Conservation (phyloP, 2,888 invertebrate genomes). For the Drosophila mulleri region DNA sequence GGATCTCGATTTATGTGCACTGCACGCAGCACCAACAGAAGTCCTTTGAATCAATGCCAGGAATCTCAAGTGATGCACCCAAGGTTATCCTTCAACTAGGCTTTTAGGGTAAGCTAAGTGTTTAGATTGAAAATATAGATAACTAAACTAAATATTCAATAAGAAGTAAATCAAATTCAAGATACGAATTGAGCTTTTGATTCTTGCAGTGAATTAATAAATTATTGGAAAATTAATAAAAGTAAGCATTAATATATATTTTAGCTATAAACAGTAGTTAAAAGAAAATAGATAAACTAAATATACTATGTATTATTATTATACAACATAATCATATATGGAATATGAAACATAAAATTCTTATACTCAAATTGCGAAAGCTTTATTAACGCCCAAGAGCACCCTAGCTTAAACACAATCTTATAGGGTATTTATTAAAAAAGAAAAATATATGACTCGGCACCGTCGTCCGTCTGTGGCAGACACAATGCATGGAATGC, state of each 20-base stretch:
- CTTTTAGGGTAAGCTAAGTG: neutral
- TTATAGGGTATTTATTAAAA: slow-evolving; percentile 55
- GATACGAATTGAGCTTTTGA: too few relatives aligned
- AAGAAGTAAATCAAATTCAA: too few relatives aligned
- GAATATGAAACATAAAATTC: too few relatives aligned
- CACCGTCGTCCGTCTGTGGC: slow-evolving; percentile 64
- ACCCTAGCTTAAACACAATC: neutral
- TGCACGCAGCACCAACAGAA: slow-evolving; percentile 66
- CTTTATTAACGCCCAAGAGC: neutral
- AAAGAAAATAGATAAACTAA: too few relatives aligned
- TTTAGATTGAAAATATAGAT: neutral
- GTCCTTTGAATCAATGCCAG: slow-evolving; percentile 39
- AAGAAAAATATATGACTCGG: slow-evolving; percentile 54
- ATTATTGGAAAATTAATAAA: too few relatives aligned
- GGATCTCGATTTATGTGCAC: slow-evolving; percentile 81
- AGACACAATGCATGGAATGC: slow-evolving; percentile 79
- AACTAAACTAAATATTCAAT: neutral
- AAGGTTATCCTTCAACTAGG: slow-evolving; percentile 3
- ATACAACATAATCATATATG: too few relatives aligned
- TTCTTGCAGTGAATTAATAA: too few relatives aligned
- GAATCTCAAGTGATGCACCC: neutral
- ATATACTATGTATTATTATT: too few relatives aligned
- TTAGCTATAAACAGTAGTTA: too few relatives aligned
- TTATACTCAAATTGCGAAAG: too few relatives aligned
- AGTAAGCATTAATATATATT: too few relatives aligned